These are phyloP conservation scores for Apoda limacodes DNA, from an alignment of 2,888 invertebrate genomes.

Conservation along the genomic window DNA sequence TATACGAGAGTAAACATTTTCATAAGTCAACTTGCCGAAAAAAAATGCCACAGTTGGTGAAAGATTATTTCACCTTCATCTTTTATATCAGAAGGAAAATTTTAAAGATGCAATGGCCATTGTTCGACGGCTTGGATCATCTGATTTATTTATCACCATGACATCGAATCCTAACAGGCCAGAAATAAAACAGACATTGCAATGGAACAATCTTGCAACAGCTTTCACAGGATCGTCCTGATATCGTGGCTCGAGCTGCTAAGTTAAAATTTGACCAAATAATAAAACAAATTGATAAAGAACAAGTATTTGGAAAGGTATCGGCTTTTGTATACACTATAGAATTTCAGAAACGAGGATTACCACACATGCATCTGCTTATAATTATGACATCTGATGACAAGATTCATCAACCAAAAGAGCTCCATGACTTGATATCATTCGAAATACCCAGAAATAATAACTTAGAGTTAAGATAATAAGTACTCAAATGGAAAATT, in stretches of 20 bases:
- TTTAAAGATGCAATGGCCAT: conserved; percentile 22
- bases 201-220: conserved; percentile 17
- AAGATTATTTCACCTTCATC: conserved; percentile 18
- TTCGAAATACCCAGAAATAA: conserved; percentile 17
- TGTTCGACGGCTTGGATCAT: conserved; percentile 17
- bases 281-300: conserved; percentile 16
- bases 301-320: conserved; percentile 17
- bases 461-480: conserved; percentile 15
- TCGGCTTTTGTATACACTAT: conserved; percentile 17
- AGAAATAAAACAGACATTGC: conserved; percentile 20
- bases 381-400: conserved; percentile 15
- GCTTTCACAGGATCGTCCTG: conserved; percentile 16
- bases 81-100: conserved; percentile 14
- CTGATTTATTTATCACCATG: conserved; percentile 20
- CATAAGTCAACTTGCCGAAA: conserved; percentile 5
- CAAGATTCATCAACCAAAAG: conserved; percentile 17
- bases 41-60: conserved; percentile 16
- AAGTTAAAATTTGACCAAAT: conserved; percentile 17
- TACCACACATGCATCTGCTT: conserved; percentile 15
- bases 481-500: conserved; percentile 17
- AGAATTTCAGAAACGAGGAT: conserved; percentile 15
- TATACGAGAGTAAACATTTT: no score
- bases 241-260: conserved; percentile 17
- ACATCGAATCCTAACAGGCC: conserved; percentile 24
- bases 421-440: conserved; percentile 17